These are phyloP conservation scores for Mimumesa dahlbomi DNA, from an alignment of 2,888 invertebrate genomes.

Conservation along the genomic window DNA sequence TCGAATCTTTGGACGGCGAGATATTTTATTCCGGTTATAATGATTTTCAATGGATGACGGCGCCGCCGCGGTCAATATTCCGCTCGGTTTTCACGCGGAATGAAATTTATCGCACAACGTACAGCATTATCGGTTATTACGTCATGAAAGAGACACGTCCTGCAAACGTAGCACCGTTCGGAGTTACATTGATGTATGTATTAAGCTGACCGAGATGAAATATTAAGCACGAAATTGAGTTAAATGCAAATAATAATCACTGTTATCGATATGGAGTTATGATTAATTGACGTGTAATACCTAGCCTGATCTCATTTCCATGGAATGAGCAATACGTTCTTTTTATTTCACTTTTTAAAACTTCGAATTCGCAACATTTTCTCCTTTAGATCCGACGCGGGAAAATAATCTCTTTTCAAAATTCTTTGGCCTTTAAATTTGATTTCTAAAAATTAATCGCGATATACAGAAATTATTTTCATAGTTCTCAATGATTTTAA, in stretches of 20 bases:
- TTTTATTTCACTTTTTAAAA: no score
- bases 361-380: no score
- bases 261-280: conserved; percentile 11
- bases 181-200: conserved; percentile 20
- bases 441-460: no score
- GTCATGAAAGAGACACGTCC: conserved; percentile 41
- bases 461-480: no score
- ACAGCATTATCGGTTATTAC: conserved; percentile 50
- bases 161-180: conserved; percentile 13
- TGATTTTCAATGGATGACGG: not conserved
- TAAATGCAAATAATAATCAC: conserved; percentile 26
- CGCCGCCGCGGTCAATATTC: conserved; percentile 26
- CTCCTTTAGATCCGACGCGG: no score
- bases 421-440: no score
- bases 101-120: conserved; percentile 45
- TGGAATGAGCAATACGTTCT: no score
- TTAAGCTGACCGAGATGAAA: conserved; percentile 30
- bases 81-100: conserved; percentile 34
- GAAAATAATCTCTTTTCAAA: no score
- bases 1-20: no score
- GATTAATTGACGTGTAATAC: not conserved
- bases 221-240: conserved; percentile 37
- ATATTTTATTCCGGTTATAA: no score
- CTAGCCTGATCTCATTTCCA: no score
- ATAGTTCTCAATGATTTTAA: no score